These are phyloP conservation scores for Drosophila falleni DNA, from an alignment of 2,888 invertebrate species.

Conservation along the genomic window DNA sequence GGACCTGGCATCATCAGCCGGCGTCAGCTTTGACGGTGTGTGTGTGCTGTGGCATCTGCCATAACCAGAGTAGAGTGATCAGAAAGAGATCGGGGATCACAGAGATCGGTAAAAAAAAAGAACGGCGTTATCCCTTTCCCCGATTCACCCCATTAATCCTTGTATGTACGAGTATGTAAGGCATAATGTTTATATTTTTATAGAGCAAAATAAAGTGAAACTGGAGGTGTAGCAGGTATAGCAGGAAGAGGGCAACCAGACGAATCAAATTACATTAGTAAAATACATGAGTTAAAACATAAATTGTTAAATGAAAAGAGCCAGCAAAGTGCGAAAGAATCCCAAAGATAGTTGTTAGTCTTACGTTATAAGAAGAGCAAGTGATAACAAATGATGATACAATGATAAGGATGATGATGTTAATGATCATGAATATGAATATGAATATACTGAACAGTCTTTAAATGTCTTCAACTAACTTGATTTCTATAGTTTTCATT, in stretches of 20 bases:
- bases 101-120: constrained; percentile 24
- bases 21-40: constrained; percentile 42
- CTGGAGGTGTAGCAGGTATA: constrained; percentile 1
- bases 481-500: constrained; percentile 33
- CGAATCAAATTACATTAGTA: constrained; percentile 33
- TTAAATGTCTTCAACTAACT: constrained; percentile 54
- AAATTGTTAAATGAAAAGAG: constrained; percentile 25
- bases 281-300: constrained; percentile 15
- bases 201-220: constrained; percentile 42
- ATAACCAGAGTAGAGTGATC: constrained; percentile 30
- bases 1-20: constrained; percentile 4
- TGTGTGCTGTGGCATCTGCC: constrained; percentile 43
- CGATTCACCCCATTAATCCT: constrained; percentile 10
- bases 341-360: constrained; percentile 79
- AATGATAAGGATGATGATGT: constrained; percentile 27
- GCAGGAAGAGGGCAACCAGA: constrained; percentile 26
- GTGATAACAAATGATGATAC: constrained; percentile 69
- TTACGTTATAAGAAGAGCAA: constrained; percentile 75
- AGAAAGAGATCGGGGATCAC: constrained; percentile 8
- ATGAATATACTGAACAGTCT: constrained; percentile 35
- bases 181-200: constrained; percentile 69
- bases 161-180: constrained; percentile 39
- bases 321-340: constrained; percentile 65
- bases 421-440: constrained; percentile 8
- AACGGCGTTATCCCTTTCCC: constrained; percentile 11